A percentile compares a stretch with the other conserved stretches of the same genome.
These are phyloP conservation scores for Yponomeuta evonymella DNA, from an alignment of 2,888 invertebrate genomes.

Conservation along the genomic window DNA sequence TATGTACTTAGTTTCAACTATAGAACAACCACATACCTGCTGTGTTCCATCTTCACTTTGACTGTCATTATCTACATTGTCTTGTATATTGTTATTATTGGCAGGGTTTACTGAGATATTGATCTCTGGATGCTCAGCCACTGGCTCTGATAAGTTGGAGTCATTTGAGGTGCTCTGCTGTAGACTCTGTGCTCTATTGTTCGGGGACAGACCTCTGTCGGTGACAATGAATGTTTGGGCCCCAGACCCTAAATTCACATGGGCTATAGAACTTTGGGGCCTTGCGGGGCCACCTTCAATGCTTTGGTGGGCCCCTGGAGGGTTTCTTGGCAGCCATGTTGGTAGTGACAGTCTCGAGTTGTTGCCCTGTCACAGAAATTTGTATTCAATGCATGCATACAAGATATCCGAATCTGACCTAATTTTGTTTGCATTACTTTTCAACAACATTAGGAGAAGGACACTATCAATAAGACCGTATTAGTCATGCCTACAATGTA, in stretches of 20 bases:
- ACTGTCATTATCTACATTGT: slow-evolving; percentile 63
- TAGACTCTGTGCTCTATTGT: slow-evolving; percentile 25
- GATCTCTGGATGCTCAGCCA: slow-evolving; percentile 49
- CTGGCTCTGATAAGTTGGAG: slow-evolving; percentile 49
- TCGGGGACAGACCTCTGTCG: slow-evolving; percentile 42
- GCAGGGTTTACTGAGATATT: slow-evolving; percentile 64
- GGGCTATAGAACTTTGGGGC: slow-evolving; percentile 64
- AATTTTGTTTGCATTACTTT: neutral
- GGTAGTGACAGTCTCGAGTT: slow-evolving; percentile 62
- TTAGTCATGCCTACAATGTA: slow-evolving; percentile 15
- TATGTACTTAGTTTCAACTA: neutral
- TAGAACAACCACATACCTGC: slow-evolving; percentile 41
- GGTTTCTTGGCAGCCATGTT: slow-evolving; percentile 61
- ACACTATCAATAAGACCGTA: neutral
- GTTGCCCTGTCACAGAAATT: slow-evolving; percentile 45
- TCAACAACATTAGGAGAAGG: too few species aligned
- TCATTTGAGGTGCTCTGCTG: slow-evolving; percentile 49
- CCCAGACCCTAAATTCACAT: slow-evolving; percentile 49
- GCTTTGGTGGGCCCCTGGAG: slow-evolving; percentile 52
- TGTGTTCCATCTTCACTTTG: slow-evolving; percentile 66
- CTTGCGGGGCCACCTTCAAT: slow-evolving; percentile 46
- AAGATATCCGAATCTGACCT: neutral
- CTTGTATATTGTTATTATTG: slow-evolving; percentile 66
- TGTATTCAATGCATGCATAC: neutral
- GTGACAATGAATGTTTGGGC: slow-evolving; percentile 54